Percentiles rank a stretch among this genome's conserved stretches.
Evolutionary conservation across 2,113 vertebrate species (phyloP).

Genomic region (Platanista minor): DNA sequence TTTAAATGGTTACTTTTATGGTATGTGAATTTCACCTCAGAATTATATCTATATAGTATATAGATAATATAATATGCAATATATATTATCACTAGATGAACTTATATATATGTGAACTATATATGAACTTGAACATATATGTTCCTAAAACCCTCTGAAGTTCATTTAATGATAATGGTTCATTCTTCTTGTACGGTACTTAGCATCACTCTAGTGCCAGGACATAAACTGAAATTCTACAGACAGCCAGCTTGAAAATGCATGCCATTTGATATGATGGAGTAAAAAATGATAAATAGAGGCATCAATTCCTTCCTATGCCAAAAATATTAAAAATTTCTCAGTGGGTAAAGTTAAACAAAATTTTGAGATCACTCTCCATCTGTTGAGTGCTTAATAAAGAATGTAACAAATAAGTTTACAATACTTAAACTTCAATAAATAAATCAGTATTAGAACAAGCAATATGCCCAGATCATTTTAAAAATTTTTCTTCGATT

Average conservation of each 20-base stretch:
- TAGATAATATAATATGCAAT: neutral
- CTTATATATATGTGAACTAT: neutral
- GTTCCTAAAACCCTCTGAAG: neutral
- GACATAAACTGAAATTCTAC: neutral
- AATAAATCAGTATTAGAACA: constrained; percentile 3
- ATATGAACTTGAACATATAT: neutral
- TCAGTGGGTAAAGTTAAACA: neutral
- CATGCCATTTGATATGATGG: neutral
- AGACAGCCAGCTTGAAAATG: neutral
- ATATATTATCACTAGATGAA: neutral
- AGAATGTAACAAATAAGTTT: neutral
- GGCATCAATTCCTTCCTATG: neutral
- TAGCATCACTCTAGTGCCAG: neutral
- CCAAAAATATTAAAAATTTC: neutral
- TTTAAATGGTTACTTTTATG: neutral
- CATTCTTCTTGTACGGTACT: neutral
- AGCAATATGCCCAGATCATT: neutral
- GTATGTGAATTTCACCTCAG: neutral
- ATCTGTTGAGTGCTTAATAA: neutral
- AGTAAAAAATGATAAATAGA: neutral
- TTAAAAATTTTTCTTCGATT: neutral
- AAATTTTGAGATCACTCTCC: neutral
- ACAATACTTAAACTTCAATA: neutral
- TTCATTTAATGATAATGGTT: neutral
- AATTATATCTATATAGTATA: neutral